Conservation (phyloP, 2,888 invertebrate genomes). For the Cynaeus angustus region DNA sequence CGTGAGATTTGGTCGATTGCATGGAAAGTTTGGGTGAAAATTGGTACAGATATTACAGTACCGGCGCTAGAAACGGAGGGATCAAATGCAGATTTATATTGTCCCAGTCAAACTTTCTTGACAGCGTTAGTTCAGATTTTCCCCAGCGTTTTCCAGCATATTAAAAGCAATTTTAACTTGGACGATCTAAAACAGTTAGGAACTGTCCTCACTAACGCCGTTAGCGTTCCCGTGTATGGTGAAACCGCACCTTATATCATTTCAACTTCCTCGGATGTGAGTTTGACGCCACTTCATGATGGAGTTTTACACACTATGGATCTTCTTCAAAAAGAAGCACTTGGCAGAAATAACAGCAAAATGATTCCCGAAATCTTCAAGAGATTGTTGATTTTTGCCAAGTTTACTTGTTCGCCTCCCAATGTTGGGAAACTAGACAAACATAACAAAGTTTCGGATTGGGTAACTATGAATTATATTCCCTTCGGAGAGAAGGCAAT, state of each 20-base stretch:
- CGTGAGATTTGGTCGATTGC: conserved; percentile 85
- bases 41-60: conserved; percentile 86
- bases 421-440: conserved; percentile 75
- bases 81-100: conserved; percentile 77
- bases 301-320: conserved; percentile 91
- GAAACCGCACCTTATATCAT: conserved; percentile 89
- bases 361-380: conserved; percentile 82
- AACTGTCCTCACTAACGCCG: conserved; percentile 82
- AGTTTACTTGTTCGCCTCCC: conserved; percentile 82
- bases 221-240: conserved; percentile 86
- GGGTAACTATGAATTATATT: conserved; percentile 87
- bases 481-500: conserved; percentile 90
- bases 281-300: conserved; percentile 88
- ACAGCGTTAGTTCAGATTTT: conserved; percentile 97
- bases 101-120: conserved; percentile 94
- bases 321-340: conserved; percentile 86
- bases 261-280: conserved; percentile 81
- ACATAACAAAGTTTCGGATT: conserved; percentile 76
- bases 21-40: conserved; percentile 91
- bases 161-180: conserved; percentile 77
- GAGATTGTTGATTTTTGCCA: conserved; percentile 79
- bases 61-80: conserved; percentile 72
- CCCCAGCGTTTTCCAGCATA: conserved; percentile 94
- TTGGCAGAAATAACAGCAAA: conserved; percentile 73
- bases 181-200: conserved; percentile 88